Conservation (phyloP, 2,113 vertebrate species). For the Tachysurus vachellii region DNA sequence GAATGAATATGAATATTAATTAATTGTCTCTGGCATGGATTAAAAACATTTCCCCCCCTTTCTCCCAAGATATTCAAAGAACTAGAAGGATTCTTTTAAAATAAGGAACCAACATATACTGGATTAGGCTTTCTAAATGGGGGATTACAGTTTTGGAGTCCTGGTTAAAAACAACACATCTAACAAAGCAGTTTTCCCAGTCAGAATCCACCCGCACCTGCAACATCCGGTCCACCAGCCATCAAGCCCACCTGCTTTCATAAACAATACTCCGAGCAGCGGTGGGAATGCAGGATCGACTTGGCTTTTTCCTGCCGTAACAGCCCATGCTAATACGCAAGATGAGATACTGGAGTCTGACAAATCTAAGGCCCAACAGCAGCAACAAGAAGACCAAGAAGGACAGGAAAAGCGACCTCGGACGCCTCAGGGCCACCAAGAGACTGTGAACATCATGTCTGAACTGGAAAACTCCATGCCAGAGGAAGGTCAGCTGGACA, state of each 20-base stretch:
- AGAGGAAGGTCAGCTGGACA: constrained; percentile 86
- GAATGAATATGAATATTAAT: constrained; percentile 23
- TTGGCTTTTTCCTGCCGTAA: constrained; percentile 94
- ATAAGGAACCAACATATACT: constrained; percentile 62
- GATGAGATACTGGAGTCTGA: constrained; percentile 98
- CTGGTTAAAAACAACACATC: constrained; percentile 98
- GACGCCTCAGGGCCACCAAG: constrained; percentile 89
- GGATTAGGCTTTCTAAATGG: constrained; percentile 86
- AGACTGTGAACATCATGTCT: constrained; percentile 83
- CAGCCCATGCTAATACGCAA: constrained; percentile 92
- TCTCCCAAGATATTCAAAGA: constrained; percentile 64
- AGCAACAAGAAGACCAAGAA: constrained; percentile 85
- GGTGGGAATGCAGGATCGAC: constrained; percentile 89
- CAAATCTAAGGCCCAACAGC: constrained; percentile 88
- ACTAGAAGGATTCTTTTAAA: constrained; percentile 58
- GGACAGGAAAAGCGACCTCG: constrained; percentile 92
- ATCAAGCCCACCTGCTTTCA: constrained; percentile 92
- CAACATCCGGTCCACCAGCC: constrained; percentile 94
- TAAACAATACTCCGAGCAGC: constrained; percentile 94
- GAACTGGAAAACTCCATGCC: constrained; percentile 86
- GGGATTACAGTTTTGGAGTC: constrained; percentile 99
- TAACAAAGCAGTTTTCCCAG: constrained; percentile 97
- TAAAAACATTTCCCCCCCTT: constrained; percentile 3
- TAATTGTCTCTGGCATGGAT: neutral
- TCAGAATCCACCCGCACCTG: constrained; percentile 97